These are phyloP conservation scores for Apamea crenata DNA, from an alignment of 2,888 invertebrate genomes.

Conservation along the genomic window DNA sequence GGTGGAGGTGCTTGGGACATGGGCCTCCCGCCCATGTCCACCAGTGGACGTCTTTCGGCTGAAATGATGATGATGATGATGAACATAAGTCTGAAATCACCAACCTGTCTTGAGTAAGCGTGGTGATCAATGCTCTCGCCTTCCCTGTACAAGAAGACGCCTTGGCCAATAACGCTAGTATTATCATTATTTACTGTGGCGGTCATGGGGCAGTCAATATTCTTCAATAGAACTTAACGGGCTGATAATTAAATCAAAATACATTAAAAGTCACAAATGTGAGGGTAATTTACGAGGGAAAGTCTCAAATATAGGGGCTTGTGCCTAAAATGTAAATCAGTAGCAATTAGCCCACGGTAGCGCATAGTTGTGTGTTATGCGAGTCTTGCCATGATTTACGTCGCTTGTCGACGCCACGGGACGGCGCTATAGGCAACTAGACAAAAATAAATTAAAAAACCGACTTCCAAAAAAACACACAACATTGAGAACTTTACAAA, in stretches of 20 bases:
- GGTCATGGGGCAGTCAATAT: not conserved
- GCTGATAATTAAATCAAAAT: constrained; percentile 27
- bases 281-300: constrained; percentile 26
- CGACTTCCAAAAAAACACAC: too few relatives aligned
- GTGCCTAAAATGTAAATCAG: constrained; percentile 55
- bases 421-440: constrained; percentile 26
- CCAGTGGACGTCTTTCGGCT: too few relatives aligned
- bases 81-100: too few relatives aligned
- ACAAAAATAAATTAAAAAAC: too few relatives aligned
- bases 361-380: constrained; percentile 50
- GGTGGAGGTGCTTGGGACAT: too few relatives aligned
- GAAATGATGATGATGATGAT: too few relatives aligned
- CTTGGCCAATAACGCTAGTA: not conserved
- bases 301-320: constrained; percentile 35
- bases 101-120: too few relatives aligned
- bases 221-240: constrained; percentile 1
- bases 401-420: constrained; percentile 14
- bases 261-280: constrained; percentile 36
- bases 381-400: constrained; percentile 51
- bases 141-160: not conserved
- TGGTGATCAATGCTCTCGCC: not conserved
- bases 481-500: too few relatives aligned
- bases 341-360: constrained; percentile 45
- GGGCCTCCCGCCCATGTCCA: too few relatives aligned
- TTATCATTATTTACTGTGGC: not conserved